Conservation (phyloP, 2,113 vertebrate genomes). For the Actenoides hombroni region DNA sequence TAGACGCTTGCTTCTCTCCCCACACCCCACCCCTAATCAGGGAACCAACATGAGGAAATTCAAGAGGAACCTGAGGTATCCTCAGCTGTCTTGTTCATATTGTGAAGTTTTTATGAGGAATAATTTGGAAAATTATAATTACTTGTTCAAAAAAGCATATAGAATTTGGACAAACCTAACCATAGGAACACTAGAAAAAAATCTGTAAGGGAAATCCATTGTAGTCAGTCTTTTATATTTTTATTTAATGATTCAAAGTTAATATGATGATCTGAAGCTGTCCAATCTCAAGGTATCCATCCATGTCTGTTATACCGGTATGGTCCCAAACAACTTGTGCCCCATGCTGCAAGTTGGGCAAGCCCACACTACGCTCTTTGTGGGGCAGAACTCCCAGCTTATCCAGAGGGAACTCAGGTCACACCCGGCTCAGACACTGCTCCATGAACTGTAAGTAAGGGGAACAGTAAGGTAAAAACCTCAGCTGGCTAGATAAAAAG, state of each 20-base stretch:
- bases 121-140: background rate
- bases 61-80: background rate
- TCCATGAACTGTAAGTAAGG: accelerated
- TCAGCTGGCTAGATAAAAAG: background rate
- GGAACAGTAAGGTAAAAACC: background rate
- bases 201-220: background rate
- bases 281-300: background rate
- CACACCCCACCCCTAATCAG: too few relatives aligned
- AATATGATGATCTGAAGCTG: background rate
- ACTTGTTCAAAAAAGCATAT: background rate
- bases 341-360: too few relatives aligned
- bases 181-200: background rate
- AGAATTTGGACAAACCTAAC: background rate
- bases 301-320: background rate
- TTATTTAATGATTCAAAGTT: background rate
- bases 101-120: background rate
- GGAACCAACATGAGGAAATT: background rate
- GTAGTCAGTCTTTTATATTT: background rate
- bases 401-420: accelerated
- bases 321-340: accelerated
- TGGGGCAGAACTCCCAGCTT: background rate
- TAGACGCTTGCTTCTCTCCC: background rate
- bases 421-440: background rate
- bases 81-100: background rate
- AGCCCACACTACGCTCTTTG: background rate